phyloP scores from a whole-genome alignment of 2,797 vertebrate species.

The Hozukius guyotensis region DNA sequence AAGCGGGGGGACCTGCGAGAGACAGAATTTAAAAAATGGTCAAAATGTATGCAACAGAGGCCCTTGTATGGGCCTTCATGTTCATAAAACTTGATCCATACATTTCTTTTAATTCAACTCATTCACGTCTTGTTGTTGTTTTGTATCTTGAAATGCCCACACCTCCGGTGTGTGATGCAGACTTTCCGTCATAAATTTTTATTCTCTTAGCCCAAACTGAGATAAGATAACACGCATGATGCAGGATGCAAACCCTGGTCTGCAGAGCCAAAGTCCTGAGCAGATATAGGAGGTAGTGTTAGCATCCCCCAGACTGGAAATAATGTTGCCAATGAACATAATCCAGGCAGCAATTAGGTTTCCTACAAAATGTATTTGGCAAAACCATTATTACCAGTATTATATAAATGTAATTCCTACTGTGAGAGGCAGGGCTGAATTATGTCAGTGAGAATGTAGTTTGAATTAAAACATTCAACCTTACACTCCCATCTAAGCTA shows the following conservation, averaged over 20 bases:
- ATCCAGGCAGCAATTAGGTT: neutral
- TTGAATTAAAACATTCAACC: neutral
- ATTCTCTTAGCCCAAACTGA: neutral
- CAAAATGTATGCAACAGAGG: neutral
- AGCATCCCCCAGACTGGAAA: neutral
- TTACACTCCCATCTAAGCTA: neutral
- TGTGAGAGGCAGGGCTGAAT: neutral
- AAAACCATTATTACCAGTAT: neutral
- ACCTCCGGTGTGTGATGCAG: neutral
- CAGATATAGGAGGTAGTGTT: neutral
- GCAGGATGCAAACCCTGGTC: neutral
- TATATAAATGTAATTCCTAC: neutral
- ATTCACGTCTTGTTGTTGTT: neutral
- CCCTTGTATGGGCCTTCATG: neutral
- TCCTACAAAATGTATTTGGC: neutral
- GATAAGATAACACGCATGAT: neutral
- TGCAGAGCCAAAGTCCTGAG: neutral
- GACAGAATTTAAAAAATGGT: neutral
- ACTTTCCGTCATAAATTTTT: neutral
- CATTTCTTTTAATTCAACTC: neutral
- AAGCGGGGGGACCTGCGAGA: neutral
- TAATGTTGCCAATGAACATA: neutral
- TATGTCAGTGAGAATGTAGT: neutral
- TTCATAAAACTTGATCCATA: neutral
- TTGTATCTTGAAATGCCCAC: neutral